phyloP scores from a whole-genome alignment of 1,140 invertebrate species.

The Zophobas atratus region DNA sequence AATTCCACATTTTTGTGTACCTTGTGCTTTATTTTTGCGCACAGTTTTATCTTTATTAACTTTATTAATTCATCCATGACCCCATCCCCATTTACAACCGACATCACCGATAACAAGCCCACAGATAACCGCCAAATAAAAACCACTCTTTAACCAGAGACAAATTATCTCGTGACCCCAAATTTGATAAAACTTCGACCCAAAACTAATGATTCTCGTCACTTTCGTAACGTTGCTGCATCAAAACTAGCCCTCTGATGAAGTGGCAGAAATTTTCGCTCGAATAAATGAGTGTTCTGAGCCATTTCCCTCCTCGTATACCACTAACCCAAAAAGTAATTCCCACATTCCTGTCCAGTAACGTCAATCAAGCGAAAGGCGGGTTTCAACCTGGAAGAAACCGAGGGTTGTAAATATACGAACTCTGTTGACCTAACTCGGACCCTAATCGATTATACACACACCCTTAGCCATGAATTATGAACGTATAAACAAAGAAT shows the following conservation, averaged over 20 bases:
- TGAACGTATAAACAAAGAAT: slow-evolving; percentile 41
- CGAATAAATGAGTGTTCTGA: neutral
- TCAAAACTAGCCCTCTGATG: slow-evolving; percentile 11
- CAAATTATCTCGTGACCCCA: too few relatives aligned
- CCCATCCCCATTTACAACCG: neutral
- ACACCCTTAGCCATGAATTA: slow-evolving; percentile 38
- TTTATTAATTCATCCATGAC: neutral
- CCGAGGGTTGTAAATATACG: slow-evolving; percentile 39
- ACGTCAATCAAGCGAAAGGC: slow-evolving; percentile 28
- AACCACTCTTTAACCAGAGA: too few relatives aligned
- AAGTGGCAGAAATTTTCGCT: slow-evolving; percentile 18
- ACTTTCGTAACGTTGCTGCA: neutral
- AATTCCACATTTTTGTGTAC: too few relatives aligned
- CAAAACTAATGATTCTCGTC: neutral
- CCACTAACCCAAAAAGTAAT: slow-evolving; percentile 39
- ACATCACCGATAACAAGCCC: slow-evolving; percentile 26
- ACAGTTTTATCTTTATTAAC: too few relatives aligned
- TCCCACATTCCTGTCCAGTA: slow-evolving; percentile 30
- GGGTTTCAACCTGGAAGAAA: slow-evolving; percentile 13
- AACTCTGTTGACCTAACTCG: slow-evolving; percentile 38
- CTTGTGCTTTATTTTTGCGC: too few relatives aligned
- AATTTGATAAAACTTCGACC: neutral
- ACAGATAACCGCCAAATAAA: slow-evolving; percentile 6
- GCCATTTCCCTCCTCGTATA: neutral
- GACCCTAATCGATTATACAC: slow-evolving; percentile 41